Conservation (phyloP, 2,797 vertebrate genomes). For the Etheostoma perlongum region DNA sequence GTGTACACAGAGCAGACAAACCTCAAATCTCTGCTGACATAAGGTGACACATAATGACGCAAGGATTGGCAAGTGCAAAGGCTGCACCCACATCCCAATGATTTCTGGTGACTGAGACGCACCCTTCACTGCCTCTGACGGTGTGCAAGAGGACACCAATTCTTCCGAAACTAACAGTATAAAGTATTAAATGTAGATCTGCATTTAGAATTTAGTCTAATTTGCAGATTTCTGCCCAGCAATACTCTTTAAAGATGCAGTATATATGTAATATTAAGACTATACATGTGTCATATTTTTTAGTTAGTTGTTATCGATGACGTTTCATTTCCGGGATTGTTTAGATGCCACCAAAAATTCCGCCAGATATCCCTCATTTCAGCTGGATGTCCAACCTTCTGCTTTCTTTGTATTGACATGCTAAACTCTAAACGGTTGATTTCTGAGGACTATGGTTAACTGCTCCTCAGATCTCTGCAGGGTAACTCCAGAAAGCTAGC, state of each 20-base stretch:
- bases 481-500: too few relatives aligned
- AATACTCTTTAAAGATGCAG: background rate
- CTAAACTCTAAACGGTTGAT: too few relatives aligned
- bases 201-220: constrained; percentile 8
- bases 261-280: too few relatives aligned
- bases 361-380: too few relatives aligned
- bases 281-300: too few relatives aligned
- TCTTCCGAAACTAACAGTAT: constrained; percentile 28
- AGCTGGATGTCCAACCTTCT: too few relatives aligned
- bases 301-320: too few relatives aligned
- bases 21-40: constrained; percentile 62
- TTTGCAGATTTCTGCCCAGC: background rate
- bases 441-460: too few relatives aligned
- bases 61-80: constrained; percentile 58
- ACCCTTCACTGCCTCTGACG: constrained; percentile 20
- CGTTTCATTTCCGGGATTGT: too few relatives aligned
- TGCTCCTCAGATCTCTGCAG: too few relatives aligned
- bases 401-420: too few relatives aligned
- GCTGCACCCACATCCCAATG: constrained; percentile 46
- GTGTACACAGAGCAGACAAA: constrained; percentile 37
- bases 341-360: too few relatives aligned
- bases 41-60: constrained; percentile 66
- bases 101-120: constrained; percentile 48
- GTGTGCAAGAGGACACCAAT: constrained; percentile 28
- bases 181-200: background rate